phyloP scores from a whole-genome alignment of 2,113 vertebrate genomes.

The Labeo catla region DNA sequence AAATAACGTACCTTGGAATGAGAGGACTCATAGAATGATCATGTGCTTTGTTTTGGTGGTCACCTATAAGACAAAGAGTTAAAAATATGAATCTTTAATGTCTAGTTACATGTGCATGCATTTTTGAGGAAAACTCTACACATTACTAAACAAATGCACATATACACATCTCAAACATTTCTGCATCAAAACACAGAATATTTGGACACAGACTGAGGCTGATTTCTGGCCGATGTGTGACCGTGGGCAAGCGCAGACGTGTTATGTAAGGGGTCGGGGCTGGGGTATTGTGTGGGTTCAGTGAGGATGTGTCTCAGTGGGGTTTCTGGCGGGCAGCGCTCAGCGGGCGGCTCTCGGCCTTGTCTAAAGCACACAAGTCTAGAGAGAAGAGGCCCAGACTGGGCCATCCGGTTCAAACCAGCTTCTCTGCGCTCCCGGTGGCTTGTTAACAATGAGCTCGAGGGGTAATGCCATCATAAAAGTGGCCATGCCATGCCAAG shows the following conservation, averaged over 20 bases:
- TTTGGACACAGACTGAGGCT: neutral
- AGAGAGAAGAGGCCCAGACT: conserved; percentile 58
- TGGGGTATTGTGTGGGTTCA: conserved; percentile 61
- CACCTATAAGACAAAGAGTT: conserved; percentile 57
- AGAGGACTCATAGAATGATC: conserved; percentile 73
- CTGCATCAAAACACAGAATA: neutral
- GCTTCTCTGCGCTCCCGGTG: neutral
- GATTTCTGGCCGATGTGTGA: neutral
- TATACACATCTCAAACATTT: neutral
- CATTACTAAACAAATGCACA: no score
- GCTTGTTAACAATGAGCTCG: conserved; percentile 10
- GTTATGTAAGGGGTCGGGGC: conserved; percentile 70
- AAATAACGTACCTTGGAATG: conserved; percentile 68
- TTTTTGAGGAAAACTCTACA: neutral
- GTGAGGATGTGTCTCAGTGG: conserved; percentile 69
- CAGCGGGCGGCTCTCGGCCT: conserved; percentile 59
- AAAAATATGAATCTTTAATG: neutral
- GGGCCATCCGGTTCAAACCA: conserved; percentile 21
- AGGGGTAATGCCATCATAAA: neutral
- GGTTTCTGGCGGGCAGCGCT: conserved; percentile 64
- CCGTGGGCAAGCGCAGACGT: neutral
- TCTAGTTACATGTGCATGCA: neutral
- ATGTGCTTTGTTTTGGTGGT: conserved; percentile 62
- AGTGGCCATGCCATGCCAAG: neutral
- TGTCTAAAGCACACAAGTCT: conserved; percentile 64